Evolutionary conservation across 1,140 invertebrate genomes (phyloP).

Genomic region (Cyclargus thomasi): DNA sequence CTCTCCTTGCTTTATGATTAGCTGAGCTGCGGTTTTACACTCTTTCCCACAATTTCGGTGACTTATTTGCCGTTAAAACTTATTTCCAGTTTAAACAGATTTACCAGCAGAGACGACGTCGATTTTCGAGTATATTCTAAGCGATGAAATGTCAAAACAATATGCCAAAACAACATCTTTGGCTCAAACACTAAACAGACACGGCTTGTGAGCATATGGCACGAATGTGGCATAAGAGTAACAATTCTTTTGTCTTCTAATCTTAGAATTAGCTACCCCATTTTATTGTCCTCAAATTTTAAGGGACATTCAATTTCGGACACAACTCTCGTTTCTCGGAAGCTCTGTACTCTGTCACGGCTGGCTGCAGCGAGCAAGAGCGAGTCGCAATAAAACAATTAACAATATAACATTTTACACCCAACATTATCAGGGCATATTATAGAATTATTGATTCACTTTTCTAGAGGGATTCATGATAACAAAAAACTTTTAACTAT

Average conservation of each 20-base stretch:
- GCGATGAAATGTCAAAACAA: not conserved
- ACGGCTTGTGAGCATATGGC: not conserved
- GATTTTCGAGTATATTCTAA: no score
- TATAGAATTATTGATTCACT: not conserved
- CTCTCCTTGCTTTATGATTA: not conserved
- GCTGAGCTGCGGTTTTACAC: not conserved
- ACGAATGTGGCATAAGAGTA: not conserved
- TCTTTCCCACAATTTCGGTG: not conserved
- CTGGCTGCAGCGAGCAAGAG: not conserved
- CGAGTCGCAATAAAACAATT: not conserved
- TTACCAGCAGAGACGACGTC: not conserved
- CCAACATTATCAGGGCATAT: not conserved
- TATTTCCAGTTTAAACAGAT: not conserved
- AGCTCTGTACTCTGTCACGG: not conserved
- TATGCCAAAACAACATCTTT: not conserved
- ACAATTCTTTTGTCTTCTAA: not conserved
- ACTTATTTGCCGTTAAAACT: not conserved
- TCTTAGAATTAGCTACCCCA: not conserved
- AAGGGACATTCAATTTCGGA: not conserved
- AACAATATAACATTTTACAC: not conserved
- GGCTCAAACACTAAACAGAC: not conserved
- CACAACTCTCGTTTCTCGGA: conserved; percentile 6
- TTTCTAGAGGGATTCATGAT: not conserved
- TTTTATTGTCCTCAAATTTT: not conserved
- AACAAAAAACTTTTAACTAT: not conserved